Evolutionary conservation across 2,888 invertebrate genomes (phyloP), one percentile per base, ranked within the genome.

Genomic region (Sarcophaga carnaria): DNA sequence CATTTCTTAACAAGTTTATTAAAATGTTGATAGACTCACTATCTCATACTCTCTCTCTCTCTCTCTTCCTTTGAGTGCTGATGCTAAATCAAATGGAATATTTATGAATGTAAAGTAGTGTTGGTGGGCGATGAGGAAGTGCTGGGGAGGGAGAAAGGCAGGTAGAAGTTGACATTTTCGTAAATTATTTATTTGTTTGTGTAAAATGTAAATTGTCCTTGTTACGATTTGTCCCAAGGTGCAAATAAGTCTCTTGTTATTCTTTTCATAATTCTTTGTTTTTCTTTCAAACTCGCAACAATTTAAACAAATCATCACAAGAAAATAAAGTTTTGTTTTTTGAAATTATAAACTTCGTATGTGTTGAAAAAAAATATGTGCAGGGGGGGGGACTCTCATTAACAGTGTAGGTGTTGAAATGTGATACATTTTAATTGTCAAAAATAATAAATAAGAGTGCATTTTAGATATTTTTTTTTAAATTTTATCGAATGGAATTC

Each of bases 211-310:
- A 88, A 86, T 88, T 86, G 60, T 82, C 59, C 67, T 79, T 83
- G 79, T 84, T 72, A 84, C 70, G 72, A 89, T 89, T 88, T 84
- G 89, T 89, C 89, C 89, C 89, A 82, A 88, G 89, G 74, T 87
- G 85, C 87, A 80, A 71, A 89, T 89, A 89, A 89, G 86, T 89
- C 86, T 87, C 83, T 47, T 78, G 64, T 66, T 14, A 17, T 78
- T 64, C 25, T 63, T 37, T 77, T 72, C n/a, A 45, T 37, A 22
- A 20, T 62, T 77, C 74, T 54, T 54, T 54, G 54, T 49, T 12
- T 49, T 12, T 17, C 17, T 54, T 12, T 17, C 10, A 4, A 17
- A 14, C 5, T 14, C 12, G 17, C 4, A 14, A 54, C 12, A 17
- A 54, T 78, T 81, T 70, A 80, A 87, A 74, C 83, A 86, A 86